phyloP scores from a whole-genome alignment of 2,797 vertebrate genomes.

The Huso huso region DNA sequence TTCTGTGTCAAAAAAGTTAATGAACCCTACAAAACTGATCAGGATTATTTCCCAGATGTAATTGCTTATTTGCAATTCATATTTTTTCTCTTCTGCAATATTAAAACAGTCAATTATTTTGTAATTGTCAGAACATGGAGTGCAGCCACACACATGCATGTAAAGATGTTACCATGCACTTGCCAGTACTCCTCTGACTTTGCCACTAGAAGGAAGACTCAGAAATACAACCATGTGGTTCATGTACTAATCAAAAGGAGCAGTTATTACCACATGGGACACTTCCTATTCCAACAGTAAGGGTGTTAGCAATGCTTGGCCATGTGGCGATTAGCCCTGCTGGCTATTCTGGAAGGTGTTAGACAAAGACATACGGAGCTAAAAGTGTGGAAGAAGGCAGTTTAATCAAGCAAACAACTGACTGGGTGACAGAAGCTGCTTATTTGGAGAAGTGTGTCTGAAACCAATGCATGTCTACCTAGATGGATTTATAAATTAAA shows the following conservation, averaged over 20 bases:
- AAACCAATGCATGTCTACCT: too few species aligned
- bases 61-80: too few species aligned
- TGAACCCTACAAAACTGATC: too few species aligned
- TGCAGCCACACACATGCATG: neutral
- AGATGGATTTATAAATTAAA: too few species aligned
- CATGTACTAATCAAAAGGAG: conserved; percentile 29
- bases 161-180: neutral
- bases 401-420: too few species aligned
- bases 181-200: neutral
- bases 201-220: conserved; percentile 28
- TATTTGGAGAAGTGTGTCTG: too few species aligned
- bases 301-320: conserved; percentile 20
- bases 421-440: too few species aligned
- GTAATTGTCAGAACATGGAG: too few species aligned
- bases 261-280: conserved; percentile 48
- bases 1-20: too few species aligned
- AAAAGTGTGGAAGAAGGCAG: conserved; percentile 25
- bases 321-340: conserved; percentile 32
- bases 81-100: too few species aligned
- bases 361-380: conserved; percentile 32
- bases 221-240: conserved; percentile 24
- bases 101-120: too few species aligned
- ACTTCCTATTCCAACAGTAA: conserved; percentile 34
- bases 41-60: too few species aligned
- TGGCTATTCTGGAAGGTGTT: conserved; percentile 32